A percentile compares a stretch with the other conserved stretches of the same genome.
Evolutionary conservation across 2,888 invertebrate genomes (phyloP).

Genomic region (Gibbula magus): DNA sequence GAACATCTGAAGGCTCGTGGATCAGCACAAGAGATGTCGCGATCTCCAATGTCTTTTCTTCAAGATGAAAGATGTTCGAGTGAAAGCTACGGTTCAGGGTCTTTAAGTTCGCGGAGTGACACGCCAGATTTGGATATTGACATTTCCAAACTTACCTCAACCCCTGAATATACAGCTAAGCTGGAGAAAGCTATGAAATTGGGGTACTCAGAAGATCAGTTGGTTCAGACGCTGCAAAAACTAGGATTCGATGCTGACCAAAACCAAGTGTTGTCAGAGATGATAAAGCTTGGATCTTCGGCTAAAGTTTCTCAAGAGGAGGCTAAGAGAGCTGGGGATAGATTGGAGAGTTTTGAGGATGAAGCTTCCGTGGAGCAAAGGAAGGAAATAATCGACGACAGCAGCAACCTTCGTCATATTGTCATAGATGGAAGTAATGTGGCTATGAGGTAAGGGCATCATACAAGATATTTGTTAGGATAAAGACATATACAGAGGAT

Average conservation of each 20-base stretch:
- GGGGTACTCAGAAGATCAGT: slow-evolving; percentile 91
- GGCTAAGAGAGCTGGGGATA: background rate
- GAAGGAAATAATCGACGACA: slow-evolving; percentile 33
- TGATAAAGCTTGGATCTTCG: slow-evolving; percentile 83
- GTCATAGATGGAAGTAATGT: slow-evolving; percentile 91
- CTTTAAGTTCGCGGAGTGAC: slow-evolving; percentile 34
- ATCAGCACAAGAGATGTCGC: background rate
- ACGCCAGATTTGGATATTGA: slow-evolving; percentile 34
- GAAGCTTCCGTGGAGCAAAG: background rate
- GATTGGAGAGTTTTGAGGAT: slow-evolving; percentile 11
- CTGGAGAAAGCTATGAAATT: slow-evolving; percentile 94
- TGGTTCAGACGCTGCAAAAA: slow-evolving; percentile 87
- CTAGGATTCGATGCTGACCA: slow-evolving; percentile 90
- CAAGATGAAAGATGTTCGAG: slow-evolving; percentile 13
- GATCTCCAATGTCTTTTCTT: slow-evolving; percentile 6
- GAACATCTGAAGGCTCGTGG: background rate
- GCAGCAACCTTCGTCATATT: slow-evolving; percentile 79
- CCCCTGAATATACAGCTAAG: slow-evolving; percentile 77
- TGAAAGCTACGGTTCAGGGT: slow-evolving; percentile 5
- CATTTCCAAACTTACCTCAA: slow-evolving; percentile 40
- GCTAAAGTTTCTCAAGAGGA: background rate
- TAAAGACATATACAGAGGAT: no score
- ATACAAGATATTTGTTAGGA: background rate
- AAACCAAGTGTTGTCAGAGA: slow-evolving; percentile 90
- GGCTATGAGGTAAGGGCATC: slow-evolving; percentile 83